Base-by-base conservation (phyloP, 2,888 invertebrate genomes). In the Tetramorium bicarinatum region DNA sequence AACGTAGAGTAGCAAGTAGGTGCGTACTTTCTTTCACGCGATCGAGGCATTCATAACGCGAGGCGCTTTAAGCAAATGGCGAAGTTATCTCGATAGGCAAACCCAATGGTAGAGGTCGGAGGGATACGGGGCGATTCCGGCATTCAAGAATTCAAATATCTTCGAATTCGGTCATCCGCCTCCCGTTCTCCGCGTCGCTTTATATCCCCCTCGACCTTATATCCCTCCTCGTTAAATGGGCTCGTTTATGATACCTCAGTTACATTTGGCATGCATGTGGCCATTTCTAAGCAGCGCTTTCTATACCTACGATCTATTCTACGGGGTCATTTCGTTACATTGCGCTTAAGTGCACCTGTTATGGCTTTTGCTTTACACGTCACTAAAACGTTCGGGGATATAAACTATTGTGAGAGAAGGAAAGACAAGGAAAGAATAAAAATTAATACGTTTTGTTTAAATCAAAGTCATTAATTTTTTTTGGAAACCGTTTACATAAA, bases 201-300 rank as follows among this genome's bases (percentile, higher is more conserved):
- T 88, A 85, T 81, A 87, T 86, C 69, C 80, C 62, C 66, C 79
- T 49, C 66, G 41, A 77, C 41, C 77, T 82, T 83, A 86, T 71
- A 82, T 82, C 25, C 56, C 61, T 69, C 75, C 84, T 91, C 88
- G 89, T 91, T 91, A 88, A 89, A 88, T 87, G 87, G 85, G 74
- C 69, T 77, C 90, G 84, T 87, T 87, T 88, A 87, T 87, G 89
- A 88, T 87, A 86, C 87, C 85, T 86, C 87, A 86, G 85, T 89
- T 89, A 89, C 85, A 91, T 91, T 93, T 91, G 85, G 85, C 90
- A 93, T 93, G 92, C 91, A 93, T 93, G 92, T 82, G 91, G 89
- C 90, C 91, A 93, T 93, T 93, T 91, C 91, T 93, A 92, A 91
- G 93, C 93, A 90, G 90, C 88, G 82, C 71, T 87, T 84, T 62